Conservation (phyloP, 2,797 vertebrate species). For the Taenioides sp. region DNA sequence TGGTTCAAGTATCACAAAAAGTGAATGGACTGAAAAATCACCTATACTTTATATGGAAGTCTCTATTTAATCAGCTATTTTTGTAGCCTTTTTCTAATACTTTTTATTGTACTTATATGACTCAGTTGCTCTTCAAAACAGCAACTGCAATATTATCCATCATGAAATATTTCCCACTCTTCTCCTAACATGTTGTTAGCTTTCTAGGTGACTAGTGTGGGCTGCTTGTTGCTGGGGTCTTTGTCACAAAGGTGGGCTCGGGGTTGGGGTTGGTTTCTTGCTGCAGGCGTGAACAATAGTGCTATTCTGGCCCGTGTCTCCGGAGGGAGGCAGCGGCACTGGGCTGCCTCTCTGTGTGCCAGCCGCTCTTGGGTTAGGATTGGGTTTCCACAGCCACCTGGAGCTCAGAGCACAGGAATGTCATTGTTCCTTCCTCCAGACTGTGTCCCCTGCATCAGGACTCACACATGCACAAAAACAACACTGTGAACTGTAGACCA, state of each 20-base stretch:
- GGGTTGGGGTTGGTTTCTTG: slow-evolving; percentile 63
- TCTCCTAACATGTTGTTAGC: background rate
- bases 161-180: background rate
- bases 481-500: slow-evolving; percentile 14
- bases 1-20: background rate
- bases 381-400: slow-evolving; percentile 83
- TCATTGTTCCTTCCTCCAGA: slow-evolving; percentile 76
- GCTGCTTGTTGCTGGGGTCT: slow-evolving; percentile 21
- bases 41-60: background rate
- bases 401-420: slow-evolving; percentile 81
- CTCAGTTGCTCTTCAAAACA: too few relatives aligned
- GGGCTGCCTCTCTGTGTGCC: slow-evolving; percentile 68
- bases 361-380: slow-evolving; percentile 74
- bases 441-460: slow-evolving; percentile 56
- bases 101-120: too few relatives aligned
- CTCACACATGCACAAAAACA: slow-evolving; percentile 37
- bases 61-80: background rate
- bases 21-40: background rate
- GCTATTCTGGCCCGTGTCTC: slow-evolving; percentile 75
- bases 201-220: background rate
- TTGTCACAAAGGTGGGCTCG: slow-evolving; percentile 50
- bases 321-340: slow-evolving; percentile 72
- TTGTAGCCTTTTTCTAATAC: too few relatives aligned
- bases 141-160: background rate
- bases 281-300: slow-evolving; percentile 76